Percentiles rank a stretch among this genome's conserved stretches.
phyloP scores from a whole-genome alignment of 1,140 invertebrate genomes.

The Rhizoglyphus robini region DNA sequence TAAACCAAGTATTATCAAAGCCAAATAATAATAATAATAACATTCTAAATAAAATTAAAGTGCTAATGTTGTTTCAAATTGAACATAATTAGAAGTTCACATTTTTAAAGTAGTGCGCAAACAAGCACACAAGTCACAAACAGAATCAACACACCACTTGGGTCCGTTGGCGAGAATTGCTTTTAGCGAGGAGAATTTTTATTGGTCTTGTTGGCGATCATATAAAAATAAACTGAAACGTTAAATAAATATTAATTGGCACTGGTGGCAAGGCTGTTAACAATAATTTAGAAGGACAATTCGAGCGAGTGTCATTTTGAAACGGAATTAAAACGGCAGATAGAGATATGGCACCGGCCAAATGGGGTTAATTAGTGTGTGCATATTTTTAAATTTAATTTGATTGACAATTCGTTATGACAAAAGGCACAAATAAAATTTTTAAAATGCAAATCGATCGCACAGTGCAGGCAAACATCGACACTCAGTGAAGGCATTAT shows the following conservation, averaged over 20 bases:
- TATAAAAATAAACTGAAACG: constrained; percentile 10
- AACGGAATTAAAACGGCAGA: background rate
- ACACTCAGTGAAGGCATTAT: too few species aligned
- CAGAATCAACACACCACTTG: background rate
- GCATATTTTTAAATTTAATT: constrained; percentile 12
- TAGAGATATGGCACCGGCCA: background rate
- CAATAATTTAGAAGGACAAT: constrained; percentile 1
- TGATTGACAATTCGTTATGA: constrained; percentile 9
- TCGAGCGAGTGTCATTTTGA: background rate
- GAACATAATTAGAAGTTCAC: too few species aligned
- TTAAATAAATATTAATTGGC: constrained; percentile 12
- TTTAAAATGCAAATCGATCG: background rate
- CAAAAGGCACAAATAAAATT: constrained; percentile 11
- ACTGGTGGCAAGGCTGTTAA: background rate
- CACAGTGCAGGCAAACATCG: background rate
- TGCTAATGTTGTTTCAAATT: too few species aligned
- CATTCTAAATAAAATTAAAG: too few species aligned
- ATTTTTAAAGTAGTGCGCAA: too few species aligned
- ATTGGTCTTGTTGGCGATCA: background rate
- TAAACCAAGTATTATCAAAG: too few species aligned
- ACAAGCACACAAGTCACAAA: too few species aligned
- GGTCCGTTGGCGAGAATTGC: background rate
- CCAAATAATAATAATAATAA: too few species aligned
- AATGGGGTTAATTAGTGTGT: constrained; percentile 8
- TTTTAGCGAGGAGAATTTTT: background rate